phyloP scores from a whole-genome alignment of 1,140 invertebrate species.

The Vollenhovia emeryi region DNA sequence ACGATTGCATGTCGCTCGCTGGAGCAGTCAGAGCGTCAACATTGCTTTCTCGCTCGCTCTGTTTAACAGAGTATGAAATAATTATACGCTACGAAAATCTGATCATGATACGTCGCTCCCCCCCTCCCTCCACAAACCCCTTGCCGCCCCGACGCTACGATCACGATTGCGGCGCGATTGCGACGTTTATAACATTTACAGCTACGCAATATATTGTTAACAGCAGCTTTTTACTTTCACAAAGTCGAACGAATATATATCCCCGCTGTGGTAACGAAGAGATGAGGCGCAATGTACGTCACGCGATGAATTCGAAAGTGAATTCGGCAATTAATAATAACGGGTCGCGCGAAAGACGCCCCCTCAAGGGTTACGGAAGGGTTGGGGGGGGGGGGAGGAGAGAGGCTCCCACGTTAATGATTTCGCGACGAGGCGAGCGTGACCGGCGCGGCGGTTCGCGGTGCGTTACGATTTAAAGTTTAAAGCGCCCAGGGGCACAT shows the following conservation, averaged over 20 bases:
- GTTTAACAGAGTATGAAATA: slow-evolving; percentile 63
- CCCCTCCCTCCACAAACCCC: too few relatives aligned
- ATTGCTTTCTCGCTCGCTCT: slow-evolving; percentile 57
- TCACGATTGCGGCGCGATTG: neutral
- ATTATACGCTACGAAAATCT: slow-evolving; percentile 55
- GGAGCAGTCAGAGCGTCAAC: slow-evolving; percentile 39
- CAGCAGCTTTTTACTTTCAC: slow-evolving; percentile 1
- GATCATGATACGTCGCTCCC: slow-evolving; percentile 43
- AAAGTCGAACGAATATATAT: neutral
- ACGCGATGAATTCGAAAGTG: neutral
- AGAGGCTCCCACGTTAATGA: slow-evolving; percentile 14
- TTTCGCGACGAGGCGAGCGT: slow-evolving; percentile 29
- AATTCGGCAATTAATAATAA: slow-evolving; percentile 20
- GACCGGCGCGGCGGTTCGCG: slow-evolving; percentile 5
- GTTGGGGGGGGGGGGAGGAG: too few relatives aligned
- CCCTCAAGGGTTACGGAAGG: neutral
- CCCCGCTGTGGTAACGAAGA: neutral
- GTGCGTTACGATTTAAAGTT: slow-evolving; percentile 54
- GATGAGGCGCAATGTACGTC: neutral
- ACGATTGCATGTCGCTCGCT: slow-evolving; percentile 51
- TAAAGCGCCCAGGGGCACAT: slow-evolving; percentile 19
- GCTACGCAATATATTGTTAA: slow-evolving; percentile 5
- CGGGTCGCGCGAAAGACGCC: neutral
- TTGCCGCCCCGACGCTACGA: neutral
- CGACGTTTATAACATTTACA: slow-evolving; percentile 15